Evolutionary conservation across 1,140 invertebrate species (phyloP).

Genomic region (Ditylenchus dipsaci): DNA sequence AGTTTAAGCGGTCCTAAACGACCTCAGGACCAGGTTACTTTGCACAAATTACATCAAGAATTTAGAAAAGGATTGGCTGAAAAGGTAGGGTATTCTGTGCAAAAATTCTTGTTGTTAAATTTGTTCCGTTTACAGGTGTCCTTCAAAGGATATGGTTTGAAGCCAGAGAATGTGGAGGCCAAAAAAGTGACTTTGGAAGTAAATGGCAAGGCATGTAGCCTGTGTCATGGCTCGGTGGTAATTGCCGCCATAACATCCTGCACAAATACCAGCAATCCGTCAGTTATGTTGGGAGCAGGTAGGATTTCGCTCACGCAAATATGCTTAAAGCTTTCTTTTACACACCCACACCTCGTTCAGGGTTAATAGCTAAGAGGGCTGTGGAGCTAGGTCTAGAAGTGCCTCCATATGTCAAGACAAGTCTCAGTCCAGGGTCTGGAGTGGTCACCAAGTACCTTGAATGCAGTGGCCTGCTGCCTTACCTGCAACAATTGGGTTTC

Average conservation of each 20-base stretch:
- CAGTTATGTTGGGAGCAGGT: conserved; percentile 90
- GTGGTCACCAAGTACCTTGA: conserved; percentile 93
- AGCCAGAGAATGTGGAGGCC: conserved; percentile 66
- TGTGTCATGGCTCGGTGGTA: conserved; percentile 86
- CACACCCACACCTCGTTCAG: too few relatives aligned
- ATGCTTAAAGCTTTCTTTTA: too few relatives aligned
- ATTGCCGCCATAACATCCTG: conserved; percentile 96
- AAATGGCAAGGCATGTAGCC: conserved; percentile 75
- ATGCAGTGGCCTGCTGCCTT: conserved; percentile 75
- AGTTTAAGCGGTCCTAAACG: conserved; percentile 76
- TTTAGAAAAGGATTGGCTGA: conserved; percentile 80
- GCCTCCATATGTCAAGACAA: conserved; percentile 89
- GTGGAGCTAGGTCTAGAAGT: conserved; percentile 82
- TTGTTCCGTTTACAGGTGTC: conserved; percentile 23
- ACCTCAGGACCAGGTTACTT: conserved; percentile 88
- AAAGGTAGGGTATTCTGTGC: conserved; percentile 64
- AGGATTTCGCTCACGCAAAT: not conserved
- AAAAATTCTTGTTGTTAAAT: conserved; percentile 9
- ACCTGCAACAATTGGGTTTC: conserved; percentile 74
- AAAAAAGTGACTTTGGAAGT: conserved; percentile 72
- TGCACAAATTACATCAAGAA: conserved; percentile 81
- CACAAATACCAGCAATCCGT: conserved; percentile 95
- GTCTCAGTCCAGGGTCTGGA: conserved; percentile 88
- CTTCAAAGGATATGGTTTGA: conserved; percentile 74
- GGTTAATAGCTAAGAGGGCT: conserved; percentile 71